Percentiles rank a stretch among this genome's conserved stretches.
Conservation (phyloP, 2,888 invertebrate species). For the Melieria omissa region DNA sequence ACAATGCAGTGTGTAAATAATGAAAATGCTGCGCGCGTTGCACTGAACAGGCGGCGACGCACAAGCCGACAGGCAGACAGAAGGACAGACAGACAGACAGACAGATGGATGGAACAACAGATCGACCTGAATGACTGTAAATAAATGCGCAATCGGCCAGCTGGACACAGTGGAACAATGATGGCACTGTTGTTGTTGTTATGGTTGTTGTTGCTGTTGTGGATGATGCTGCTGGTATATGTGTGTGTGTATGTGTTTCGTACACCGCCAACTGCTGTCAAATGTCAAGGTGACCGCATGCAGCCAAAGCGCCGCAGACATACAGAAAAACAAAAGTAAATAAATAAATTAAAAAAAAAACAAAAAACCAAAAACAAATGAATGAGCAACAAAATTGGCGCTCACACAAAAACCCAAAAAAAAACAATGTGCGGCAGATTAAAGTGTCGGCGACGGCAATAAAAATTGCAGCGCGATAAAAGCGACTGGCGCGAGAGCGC, state of each 20-base stretch:
- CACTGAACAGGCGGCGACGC: not conserved
- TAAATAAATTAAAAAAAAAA: conserved; percentile 12
- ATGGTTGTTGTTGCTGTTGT: not conserved
- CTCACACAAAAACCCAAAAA: not conserved
- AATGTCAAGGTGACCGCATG: conserved; percentile 39
- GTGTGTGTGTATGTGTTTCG: not conserved
- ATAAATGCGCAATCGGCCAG: not conserved
- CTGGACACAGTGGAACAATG: conserved; percentile 8
- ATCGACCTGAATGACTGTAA: no score
- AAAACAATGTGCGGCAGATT: not conserved
- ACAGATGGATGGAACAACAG: not conserved
- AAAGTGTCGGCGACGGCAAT: not conserved
- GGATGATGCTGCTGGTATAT: not conserved
- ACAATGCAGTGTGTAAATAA: conserved; percentile 21
- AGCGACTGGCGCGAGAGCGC: not conserved
- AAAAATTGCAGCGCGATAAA: conserved; percentile 1
- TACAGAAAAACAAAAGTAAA: not conserved
- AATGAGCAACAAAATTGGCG: no score
- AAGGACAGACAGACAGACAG: not conserved
- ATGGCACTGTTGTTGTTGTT: not conserved
- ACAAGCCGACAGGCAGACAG: not conserved
- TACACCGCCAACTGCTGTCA: conserved; percentile 41
- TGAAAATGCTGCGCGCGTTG: not conserved
- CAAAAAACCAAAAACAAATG: conserved; percentile 38
- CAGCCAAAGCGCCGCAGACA: no score